These are phyloP conservation scores for Rostratula benghalensis DNA, from an alignment of 2,113 vertebrate species.

Conservation along the genomic window DNA sequence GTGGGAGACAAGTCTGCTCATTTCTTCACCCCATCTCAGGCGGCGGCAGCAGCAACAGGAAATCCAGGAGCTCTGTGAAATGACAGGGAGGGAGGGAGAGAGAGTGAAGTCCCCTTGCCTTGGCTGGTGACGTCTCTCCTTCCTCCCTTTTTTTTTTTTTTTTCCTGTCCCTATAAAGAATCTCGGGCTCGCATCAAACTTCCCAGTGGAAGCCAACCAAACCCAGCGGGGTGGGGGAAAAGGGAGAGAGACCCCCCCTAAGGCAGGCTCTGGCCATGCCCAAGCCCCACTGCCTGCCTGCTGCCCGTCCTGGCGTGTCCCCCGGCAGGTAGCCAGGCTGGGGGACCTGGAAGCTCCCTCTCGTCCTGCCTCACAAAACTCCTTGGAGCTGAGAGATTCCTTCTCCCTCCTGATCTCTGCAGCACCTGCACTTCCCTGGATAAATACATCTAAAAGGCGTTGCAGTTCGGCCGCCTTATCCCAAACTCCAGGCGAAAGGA, in stretches of 20 bases:
- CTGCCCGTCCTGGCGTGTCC: not conserved
- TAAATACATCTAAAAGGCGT: not conserved
- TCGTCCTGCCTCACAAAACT: not conserved
- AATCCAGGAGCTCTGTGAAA: slow-evolving; percentile 30
- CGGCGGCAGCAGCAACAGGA: slow-evolving; percentile 17
- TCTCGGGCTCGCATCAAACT: slow-evolving; percentile 56
- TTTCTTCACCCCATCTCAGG: not conserved
- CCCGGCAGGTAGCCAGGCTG: slow-evolving; percentile 27
- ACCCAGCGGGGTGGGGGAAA: not conserved
- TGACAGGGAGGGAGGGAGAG: not conserved
- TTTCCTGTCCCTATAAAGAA: slow-evolving; percentile 65
- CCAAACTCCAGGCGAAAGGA: not conserved
- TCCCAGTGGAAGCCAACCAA: not conserved
- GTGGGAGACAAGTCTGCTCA: not conserved
- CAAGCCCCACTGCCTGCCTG: not conserved
- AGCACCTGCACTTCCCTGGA: slow-evolving; percentile 39
- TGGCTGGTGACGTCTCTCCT: slow-evolving; percentile 65
- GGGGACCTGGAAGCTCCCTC: not conserved
- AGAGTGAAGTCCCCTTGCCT: slow-evolving; percentile 25
- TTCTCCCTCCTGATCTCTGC: not conserved
- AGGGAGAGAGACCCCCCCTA: not conserved
- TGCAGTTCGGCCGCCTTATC: not conserved
- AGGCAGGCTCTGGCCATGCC: not conserved
- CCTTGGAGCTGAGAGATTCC: not conserved
- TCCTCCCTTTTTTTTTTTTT: slow-evolving; percentile 52